Conservation (phyloP, 2,113 vertebrate genomes). For the Cheirogaleus medius region DNA sequence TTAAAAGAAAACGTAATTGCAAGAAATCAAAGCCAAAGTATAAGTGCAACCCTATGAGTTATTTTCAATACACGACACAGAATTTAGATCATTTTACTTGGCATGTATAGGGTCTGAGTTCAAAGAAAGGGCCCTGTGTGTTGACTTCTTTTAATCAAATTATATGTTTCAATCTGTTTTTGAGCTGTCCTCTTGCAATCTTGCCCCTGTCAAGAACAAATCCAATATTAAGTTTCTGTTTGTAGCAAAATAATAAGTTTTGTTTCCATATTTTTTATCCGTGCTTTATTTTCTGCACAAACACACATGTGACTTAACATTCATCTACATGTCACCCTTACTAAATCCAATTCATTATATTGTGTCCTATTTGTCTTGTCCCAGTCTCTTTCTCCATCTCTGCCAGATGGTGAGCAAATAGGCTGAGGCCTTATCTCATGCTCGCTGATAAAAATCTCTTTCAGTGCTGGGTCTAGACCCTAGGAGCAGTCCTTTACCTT, state of each 20-base stretch:
- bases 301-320: background rate
- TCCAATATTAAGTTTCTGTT: background rate
- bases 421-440: background rate
- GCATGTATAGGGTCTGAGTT: background rate
- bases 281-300: background rate
- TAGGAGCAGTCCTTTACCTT: background rate
- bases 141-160: conserved; percentile 19
- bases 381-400: background rate
- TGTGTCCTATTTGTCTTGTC: background rate
- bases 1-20: conserved; percentile 30
- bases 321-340: background rate
- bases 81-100: background rate
- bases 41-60: background rate
- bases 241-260: background rate
- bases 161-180: background rate
- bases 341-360: background rate
- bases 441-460: background rate
- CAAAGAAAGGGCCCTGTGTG: background rate
- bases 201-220: background rate
- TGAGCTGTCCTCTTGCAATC: background rate
- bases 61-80: background rate
- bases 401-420: background rate
- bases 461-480: too few species aligned
- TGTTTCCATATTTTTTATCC: background rate
- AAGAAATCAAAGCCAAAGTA: conserved; percentile 32